phyloP scores from a whole-genome alignment of 2,888 invertebrate genomes.

The Acleris sparsana region DNA sequence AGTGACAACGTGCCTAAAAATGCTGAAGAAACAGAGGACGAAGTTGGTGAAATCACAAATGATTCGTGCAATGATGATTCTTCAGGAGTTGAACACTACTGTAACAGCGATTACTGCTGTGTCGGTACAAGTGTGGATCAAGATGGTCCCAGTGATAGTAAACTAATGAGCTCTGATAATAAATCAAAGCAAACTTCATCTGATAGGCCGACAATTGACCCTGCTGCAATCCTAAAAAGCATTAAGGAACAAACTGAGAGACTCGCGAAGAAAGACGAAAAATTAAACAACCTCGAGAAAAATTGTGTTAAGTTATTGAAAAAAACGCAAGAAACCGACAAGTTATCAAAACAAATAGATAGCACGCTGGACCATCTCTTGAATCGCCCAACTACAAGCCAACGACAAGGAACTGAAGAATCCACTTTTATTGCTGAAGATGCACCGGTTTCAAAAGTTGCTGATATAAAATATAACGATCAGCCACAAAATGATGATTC shows the following conservation, averaged over 20 bases:
- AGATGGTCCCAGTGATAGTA: conserved; percentile 7
- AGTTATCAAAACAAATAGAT: conserved; percentile 49
- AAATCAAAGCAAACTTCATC: conserved; percentile 28
- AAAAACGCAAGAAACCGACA: conserved; percentile 47
- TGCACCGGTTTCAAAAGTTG: neutral
- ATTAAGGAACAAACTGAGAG: conserved; percentile 53
- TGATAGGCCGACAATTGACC: conserved; percentile 43
- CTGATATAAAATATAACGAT: neutral
- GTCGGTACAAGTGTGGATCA: conserved; percentile 26
- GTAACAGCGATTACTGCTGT: conserved; percentile 37
- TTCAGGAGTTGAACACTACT: conserved; percentile 38
- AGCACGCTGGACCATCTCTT: conserved; percentile 51
- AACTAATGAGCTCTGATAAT: conserved; percentile 10
- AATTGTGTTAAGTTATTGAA: conserved; percentile 46
- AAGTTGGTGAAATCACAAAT: conserved; percentile 63
- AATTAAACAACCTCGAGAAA: conserved; percentile 53
- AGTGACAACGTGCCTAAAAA: conserved; percentile 56
- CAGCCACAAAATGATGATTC: neutral
- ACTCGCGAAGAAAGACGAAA: conserved; percentile 54
- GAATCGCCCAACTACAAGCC: conserved; percentile 49
- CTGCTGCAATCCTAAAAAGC: conserved; percentile 55
- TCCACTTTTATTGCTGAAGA: conserved; percentile 5
- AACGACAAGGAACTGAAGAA: conserved; percentile 11
- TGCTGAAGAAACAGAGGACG: conserved; percentile 72
- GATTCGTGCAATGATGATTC: conserved; percentile 57